A percentile compares a stretch with the other conserved stretches of the same genome.
Evolutionary conservation across 2,888 invertebrate species (phyloP).

Genomic region (Terebella lapidaria): DNA sequence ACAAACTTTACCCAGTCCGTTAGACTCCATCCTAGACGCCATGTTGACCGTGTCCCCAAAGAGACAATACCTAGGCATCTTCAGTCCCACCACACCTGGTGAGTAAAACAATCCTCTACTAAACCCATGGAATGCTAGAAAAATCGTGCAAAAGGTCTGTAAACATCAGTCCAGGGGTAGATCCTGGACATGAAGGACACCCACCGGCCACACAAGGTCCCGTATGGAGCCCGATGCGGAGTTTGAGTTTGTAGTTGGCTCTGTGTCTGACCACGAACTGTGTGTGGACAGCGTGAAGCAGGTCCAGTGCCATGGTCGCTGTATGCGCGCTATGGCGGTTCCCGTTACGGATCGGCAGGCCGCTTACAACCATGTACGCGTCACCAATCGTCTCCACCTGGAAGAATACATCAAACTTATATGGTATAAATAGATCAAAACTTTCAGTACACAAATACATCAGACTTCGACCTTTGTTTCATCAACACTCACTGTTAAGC

Average conservation of each 20-base stretch:
- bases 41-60: constrained; percentile 9
- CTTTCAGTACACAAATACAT: neutral
- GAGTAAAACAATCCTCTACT: no score
- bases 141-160: no score
- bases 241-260: constrained; percentile 6
- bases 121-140: no score
- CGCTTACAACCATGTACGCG: constrained; percentile 56
- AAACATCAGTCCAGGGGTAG: no score
- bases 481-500: no score
- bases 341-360: constrained; percentile 22
- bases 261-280: constrained; percentile 20
- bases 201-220: constrained; percentile 19
- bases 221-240: constrained; percentile 19
- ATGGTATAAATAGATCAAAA: neutral
- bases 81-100: constrained; percentile 9
- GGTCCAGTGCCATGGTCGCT: constrained; percentile 24
- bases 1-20: neutral
- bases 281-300: constrained; percentile 17
- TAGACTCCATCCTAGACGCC: constrained; percentile 8
- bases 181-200: neutral
- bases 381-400: constrained; percentile 72
- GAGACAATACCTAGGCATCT: constrained; percentile 8
- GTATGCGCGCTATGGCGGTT: constrained; percentile 21
- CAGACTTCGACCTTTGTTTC: no score
- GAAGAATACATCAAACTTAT: neutral